Evolutionary conservation across 1,140 invertebrate species (phyloP), one percentile per base, ranked within the genome.

Genomic region (Papilio polyxenes): DNA sequence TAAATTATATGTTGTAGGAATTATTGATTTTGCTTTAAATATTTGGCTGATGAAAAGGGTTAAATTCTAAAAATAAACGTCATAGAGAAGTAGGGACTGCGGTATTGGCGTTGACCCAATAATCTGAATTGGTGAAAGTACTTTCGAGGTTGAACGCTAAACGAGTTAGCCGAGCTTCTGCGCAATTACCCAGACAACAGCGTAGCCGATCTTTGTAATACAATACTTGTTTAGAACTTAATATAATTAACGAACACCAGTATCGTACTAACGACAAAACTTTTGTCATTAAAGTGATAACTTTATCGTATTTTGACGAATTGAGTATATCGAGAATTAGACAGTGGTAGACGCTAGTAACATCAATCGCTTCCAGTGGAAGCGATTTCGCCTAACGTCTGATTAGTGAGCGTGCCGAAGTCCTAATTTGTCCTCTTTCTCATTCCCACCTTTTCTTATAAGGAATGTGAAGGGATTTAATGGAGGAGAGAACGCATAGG

Each of bases 31-130:
- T 69, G n/a, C 31, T 37, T 31, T 0, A 69, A 69, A 23, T 37
- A 37, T 62, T 69, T 37, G 13, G 65, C 65, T 37, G 10, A 69
- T 37, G 65, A 69, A 37, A 31, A 69, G n/a, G 56, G 56, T 59
- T 37, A 9, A 31, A 69, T 11, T 69, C 65, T 69, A 69, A 37
- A 69, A 69, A 69, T 65, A 65, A 65, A 65, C 37, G 13, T 69
- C 65, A 23, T 65, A 65, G 62, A 23, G n/a, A 23, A 69, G 65
- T 31, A 69, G 65, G 44, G 37, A 76, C 13, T 76, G 75, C 75
- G 75, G 75, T 76, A 53, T 76, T 76, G 44, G 75, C 75, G 48
- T 76, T n/a, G 48, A 76, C 48, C 49, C 48, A 31, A 77, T 77
- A n/a, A 11, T 37, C 75, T 77, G 48, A 53, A 51, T 20, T 20